phyloP scores from a whole-genome alignment of 2,797 vertebrate species.

The Pseudopleuronectes americanus region DNA sequence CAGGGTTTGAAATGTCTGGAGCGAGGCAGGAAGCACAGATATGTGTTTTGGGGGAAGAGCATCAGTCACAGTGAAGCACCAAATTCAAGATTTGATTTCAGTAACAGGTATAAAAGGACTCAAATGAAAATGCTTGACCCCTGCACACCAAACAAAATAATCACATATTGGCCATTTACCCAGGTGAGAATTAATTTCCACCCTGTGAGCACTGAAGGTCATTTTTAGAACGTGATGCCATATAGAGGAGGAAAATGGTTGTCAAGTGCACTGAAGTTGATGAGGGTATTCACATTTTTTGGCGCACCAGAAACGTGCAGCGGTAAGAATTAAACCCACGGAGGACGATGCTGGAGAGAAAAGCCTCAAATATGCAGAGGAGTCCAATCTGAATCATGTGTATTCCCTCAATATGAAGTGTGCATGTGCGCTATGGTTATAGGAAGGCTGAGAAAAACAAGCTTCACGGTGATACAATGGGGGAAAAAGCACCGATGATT shows the following conservation, averaged over 20 bases:
- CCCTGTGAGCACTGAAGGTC: slow-evolving; percentile 81
- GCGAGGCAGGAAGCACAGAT: slow-evolving; percentile 29
- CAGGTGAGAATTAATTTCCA: slow-evolving; percentile 73
- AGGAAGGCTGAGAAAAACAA: too few species aligned
- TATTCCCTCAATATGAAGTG: background rate
- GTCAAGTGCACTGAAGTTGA: slow-evolving; percentile 55
- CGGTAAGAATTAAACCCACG: slow-evolving; percentile 38
- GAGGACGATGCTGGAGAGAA: slow-evolving; percentile 9
- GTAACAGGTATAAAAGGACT: slow-evolving; percentile 31
- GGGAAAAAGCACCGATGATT: background rate
- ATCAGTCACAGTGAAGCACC: slow-evolving; percentile 45
- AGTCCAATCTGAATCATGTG: slow-evolving; percentile 8
- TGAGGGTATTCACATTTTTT: slow-evolving; percentile 35
- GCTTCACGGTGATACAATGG: background rate
- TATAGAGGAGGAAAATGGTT: slow-evolving; percentile 64
- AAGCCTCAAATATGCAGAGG: slow-evolving; percentile 17
- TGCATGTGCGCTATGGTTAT: background rate
- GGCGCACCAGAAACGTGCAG: slow-evolving; percentile 45
- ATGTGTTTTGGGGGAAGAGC: slow-evolving; percentile 17
- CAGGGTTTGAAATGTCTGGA: slow-evolving; percentile 41
- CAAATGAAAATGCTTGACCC: background rate
- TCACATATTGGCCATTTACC: background rate
- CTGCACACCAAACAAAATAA: slow-evolving; percentile 7
- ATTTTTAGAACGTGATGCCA: slow-evolving; percentile 70
- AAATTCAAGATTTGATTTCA: slow-evolving; percentile 28